A percentile compares a stretch with the other conserved stretches of the same genome.
Conservation (phyloP, 2,888 invertebrate genomes). For the Tinea pellionella region DNA sequence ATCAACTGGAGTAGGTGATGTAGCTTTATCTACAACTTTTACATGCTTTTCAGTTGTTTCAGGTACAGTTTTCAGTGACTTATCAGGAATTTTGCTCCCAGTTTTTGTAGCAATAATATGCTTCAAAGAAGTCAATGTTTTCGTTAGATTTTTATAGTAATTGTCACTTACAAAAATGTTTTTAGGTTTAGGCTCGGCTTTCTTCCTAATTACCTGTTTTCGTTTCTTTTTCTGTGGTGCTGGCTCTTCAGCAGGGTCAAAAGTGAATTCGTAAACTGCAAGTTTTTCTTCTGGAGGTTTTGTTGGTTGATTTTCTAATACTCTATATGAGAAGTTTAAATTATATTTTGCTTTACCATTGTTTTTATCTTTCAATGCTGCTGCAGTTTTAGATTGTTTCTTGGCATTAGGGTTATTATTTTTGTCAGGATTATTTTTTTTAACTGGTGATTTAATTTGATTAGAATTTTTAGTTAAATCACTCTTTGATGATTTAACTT, state of each 20-base stretch:
- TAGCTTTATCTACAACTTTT: too few species aligned
- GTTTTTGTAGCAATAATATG: conserved; percentile 4
- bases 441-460: not conserved
- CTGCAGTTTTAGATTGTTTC: not conserved
- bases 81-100: not conserved
- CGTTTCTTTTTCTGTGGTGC: conserved; percentile 48
- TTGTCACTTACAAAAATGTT: conserved; percentile 32
- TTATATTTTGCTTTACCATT: conserved; percentile 16
- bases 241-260: conserved; percentile 57
- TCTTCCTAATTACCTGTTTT: conserved; percentile 32
- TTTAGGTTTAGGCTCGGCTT: conserved; percentile 37
- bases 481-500: not conserved
- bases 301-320: conserved; percentile 32
- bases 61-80: not conserved
- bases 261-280: conserved; percentile 61
- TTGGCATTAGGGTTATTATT: conserved; percentile 34
- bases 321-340: conserved; percentile 8
- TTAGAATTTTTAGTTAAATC: not conserved
- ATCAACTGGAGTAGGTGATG: too few species aligned
- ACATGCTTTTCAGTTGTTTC: not conserved
- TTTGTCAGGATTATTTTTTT: conserved; percentile 26
- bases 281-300: conserved; percentile 28
- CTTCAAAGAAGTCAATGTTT: conserved; percentile 41
- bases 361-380: not conserved
- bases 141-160: conserved; percentile 49